phyloP scores from a whole-genome alignment of 2,797 vertebrate species.

The Hozukius guyotensis region DNA sequence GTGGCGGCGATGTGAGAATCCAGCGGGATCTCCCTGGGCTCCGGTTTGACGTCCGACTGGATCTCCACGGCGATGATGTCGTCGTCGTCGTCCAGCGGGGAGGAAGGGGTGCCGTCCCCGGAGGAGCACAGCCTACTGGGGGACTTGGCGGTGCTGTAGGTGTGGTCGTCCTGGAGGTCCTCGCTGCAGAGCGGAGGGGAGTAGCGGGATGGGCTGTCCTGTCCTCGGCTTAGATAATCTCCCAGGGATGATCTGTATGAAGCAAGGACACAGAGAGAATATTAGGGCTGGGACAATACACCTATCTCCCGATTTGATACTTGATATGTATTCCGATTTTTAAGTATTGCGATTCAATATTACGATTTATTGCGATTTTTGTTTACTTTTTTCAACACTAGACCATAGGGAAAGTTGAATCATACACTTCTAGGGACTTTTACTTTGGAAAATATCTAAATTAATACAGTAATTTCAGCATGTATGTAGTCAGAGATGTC shows the following conservation, averaged over 20 bases:
- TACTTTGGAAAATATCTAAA: too few species aligned
- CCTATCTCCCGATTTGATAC: too few species aligned
- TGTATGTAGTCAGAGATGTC: too few species aligned
- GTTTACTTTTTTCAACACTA: too few species aligned
- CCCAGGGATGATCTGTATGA: conserved; percentile 88
- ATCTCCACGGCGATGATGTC: conserved; percentile 86
- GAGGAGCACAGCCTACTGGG: conserved; percentile 86
- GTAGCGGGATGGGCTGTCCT: conserved; percentile 89
- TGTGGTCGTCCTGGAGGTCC: conserved; percentile 96
- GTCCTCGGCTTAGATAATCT: conserved; percentile 89
- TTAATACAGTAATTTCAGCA: too few species aligned
- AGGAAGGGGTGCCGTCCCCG: conserved; percentile 81
- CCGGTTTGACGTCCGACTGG: conserved; percentile 88
- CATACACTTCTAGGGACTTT: too few species aligned
- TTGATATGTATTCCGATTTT: too few species aligned
- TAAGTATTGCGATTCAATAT: too few species aligned
- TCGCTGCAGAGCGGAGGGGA: conserved; percentile 89
- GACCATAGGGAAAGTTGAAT: too few species aligned
- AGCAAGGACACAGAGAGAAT: conserved; percentile 27
- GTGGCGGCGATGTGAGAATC: conserved; percentile 82
- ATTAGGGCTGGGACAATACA: too few species aligned
- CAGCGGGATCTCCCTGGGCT: conserved; percentile 89
- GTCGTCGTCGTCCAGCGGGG: conserved; percentile 86
- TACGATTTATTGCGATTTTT: too few species aligned
- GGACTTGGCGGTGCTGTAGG: conserved; percentile 94